These are phyloP conservation scores for Laothoe populi DNA, from an alignment of 2,888 invertebrate species.

Conservation along the genomic window DNA sequence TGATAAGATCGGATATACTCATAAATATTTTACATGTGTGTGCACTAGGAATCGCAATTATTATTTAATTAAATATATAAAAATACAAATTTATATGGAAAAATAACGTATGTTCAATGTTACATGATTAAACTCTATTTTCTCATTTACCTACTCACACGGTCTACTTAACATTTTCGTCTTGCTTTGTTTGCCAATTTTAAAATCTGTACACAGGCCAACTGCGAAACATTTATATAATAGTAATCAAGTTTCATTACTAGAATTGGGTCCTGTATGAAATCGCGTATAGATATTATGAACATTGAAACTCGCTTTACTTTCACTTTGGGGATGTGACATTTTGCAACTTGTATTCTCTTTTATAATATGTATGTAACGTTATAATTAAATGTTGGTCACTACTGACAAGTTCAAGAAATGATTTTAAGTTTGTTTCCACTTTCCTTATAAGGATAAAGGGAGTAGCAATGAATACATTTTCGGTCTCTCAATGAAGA, in stretches of 20 bases:
- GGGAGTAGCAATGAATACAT: too few species aligned
- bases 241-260: slow-evolving; percentile 44
- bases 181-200: slow-evolving; percentile 28
- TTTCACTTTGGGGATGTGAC: slow-evolving; percentile 57
- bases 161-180: slow-evolving; percentile 31
- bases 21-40: too few species aligned
- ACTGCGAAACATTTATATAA: slow-evolving; percentile 42
- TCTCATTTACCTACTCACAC: slow-evolving; percentile 30
- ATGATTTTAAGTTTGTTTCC: not conserved
- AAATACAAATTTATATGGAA: not conserved
- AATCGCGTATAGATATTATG: slow-evolving; percentile 46
- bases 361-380: not conserved
- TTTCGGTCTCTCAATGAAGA: not conserved
- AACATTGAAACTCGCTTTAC: slow-evolving; percentile 53
- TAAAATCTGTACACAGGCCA: slow-evolving; percentile 31
- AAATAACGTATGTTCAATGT: not conserved
- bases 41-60: too few species aligned
- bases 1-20: too few species aligned
- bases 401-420: not conserved
- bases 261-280: slow-evolving; percentile 54
- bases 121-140: not conserved
- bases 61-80: not conserved
- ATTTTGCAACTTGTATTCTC: slow-evolving; percentile 10
- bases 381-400: not conserved
- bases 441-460: not conserved